Percentiles rank a stretch among this genome's conserved stretches.
Conservation (phyloP, 2,888 invertebrate genomes). For the Nomada fabriciana region DNA sequence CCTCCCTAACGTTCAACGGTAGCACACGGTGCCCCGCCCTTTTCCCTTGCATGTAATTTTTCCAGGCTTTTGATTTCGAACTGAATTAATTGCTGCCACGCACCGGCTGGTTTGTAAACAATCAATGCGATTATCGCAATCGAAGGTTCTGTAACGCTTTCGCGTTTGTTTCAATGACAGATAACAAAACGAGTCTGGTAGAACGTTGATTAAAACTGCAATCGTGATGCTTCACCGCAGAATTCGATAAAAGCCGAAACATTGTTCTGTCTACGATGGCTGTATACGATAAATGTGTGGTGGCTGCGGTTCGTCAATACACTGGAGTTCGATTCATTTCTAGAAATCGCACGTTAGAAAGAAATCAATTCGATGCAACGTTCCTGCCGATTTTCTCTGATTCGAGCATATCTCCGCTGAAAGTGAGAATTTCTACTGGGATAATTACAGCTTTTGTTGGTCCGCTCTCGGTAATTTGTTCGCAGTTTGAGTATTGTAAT, state of each 20-base stretch:
- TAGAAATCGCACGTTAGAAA: slow-evolving; percentile 50
- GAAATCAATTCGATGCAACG: slow-evolving; percentile 43
- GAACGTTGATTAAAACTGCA: slow-evolving; percentile 77
- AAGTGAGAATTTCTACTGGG: slow-evolving; percentile 1
- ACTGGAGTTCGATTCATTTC: slow-evolving; percentile 25
- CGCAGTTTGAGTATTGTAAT: slow-evolving; percentile 34
- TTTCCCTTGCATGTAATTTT: slow-evolving; percentile 44
- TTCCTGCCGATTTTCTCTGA: background rate
- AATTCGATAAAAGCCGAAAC: slow-evolving; percentile 74
- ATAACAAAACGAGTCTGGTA: slow-evolving; percentile 64
- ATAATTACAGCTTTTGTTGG: slow-evolving; percentile 16
- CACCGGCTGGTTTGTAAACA: slow-evolving; percentile 60
- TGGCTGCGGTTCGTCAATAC: slow-evolving; percentile 31
- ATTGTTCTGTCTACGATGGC: slow-evolving; percentile 54
- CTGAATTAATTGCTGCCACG: slow-evolving; percentile 70
- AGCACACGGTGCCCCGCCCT: background rate
- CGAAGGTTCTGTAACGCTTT: slow-evolving; percentile 36
- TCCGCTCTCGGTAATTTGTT: slow-evolving; percentile 31
- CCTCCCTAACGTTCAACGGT: slow-evolving; percentile 36
- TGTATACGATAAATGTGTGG: slow-evolving; percentile 51
- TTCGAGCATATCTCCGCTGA: background rate
- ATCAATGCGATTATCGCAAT: slow-evolving; percentile 73
- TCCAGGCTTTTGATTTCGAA: slow-evolving; percentile 55
- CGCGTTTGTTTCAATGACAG: slow-evolving; percentile 66
- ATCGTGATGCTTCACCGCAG: slow-evolving; percentile 73